Base-by-base conservation (phyloP, 2,113 vertebrate species). In the Cervus canadensis region DNA sequence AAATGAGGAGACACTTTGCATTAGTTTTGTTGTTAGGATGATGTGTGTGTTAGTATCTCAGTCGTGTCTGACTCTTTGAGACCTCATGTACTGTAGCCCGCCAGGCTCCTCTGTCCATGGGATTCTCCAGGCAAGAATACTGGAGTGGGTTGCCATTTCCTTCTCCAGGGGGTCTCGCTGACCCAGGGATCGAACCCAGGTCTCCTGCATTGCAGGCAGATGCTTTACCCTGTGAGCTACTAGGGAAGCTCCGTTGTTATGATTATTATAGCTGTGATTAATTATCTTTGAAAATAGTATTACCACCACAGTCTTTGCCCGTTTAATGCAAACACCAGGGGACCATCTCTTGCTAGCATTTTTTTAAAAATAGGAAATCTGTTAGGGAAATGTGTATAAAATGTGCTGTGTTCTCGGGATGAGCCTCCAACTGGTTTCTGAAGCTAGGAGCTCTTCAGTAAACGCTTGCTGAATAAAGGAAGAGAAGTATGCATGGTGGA, bases 41-140 rank as follows among this genome's bases (percentile, higher is more conserved):
- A 4, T n/a, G 33, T 10, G 62, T n/a, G 16, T 67, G 17, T 67
- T 36, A 10, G 33, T 10, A 0, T 0, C 8, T n/a, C 64, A n/a
- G 16, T 36, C 17, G 0, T 21, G 8, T 36, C 33, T 0, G 4
- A 36, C 8, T 36, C 64, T 67, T 67, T 36, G 64, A 0, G 5
- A 67, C 33, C 64, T 17, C 3, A 2, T 67, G 16, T 7, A n/a
- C 33, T 36, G 3, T 21, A 67, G 64, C 17, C 16, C 33, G 10
- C 33, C 33, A 67, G 17, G 16, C 64, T 36, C 17, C 64, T 36
- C 16, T 21, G 33, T 36, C 8, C 33, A 21, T 36, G 17, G 33
- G 8, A 21, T 67, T 36, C 15, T 10, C 64, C 33, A 74, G 67
- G 67, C 67, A 71, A 71, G 67, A 23, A 5, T 36, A 36, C 8